Base-by-base conservation (phyloP, 92 coral and sea anemone species). In the Phenganax subtilis region DNA sequence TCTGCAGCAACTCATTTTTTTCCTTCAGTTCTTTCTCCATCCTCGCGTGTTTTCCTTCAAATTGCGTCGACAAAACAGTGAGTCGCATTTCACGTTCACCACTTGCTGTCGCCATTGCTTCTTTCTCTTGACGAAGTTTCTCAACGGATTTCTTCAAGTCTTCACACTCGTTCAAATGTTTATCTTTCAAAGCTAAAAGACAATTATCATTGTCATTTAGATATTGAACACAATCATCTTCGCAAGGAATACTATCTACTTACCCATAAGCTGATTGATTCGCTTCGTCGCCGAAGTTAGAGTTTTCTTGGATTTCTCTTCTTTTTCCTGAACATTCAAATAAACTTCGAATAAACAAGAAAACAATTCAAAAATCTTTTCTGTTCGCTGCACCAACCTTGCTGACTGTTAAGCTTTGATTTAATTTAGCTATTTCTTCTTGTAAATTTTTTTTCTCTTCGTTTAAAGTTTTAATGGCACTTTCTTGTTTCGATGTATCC, bases 1-100 rank as follows among this genome's bases (percentile, higher is more conserved):
- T 88, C 10, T 73, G 67, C 47, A 78, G 29, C 54, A 59, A 29
- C 15, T 89, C 89, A 51, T 89, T 88, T 16, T 83, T 65, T 9
- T 90, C 97, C 51, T 84, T 88, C n/a, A 90, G 53, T 53, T 93
- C 97, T 84, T 93, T 93, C 82, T 93, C 98, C 63, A 89, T 83
- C 71, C 90, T 89, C 28, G 91, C 74, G 57, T 90, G 80, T 63
- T 88, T 89, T 14, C 92, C 90, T 65, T 93, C 97, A 78, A 77
- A 92, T 82, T 91, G 97, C 6, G 98, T 91, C 37, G 86, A 84
- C 84, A 93, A 83, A 0, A 92, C 90, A 37, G 80, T 84, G 51
- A 92, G 76, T 80, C 97, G 88, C 90, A 92, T 92, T 65, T 90
- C 94, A 2, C 85, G 90, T 81, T 93, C 98, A 8, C 78, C 84